Base-by-base conservation (phyloP, 1,140 invertebrate species). In the Drosophila sp. region DNA sequence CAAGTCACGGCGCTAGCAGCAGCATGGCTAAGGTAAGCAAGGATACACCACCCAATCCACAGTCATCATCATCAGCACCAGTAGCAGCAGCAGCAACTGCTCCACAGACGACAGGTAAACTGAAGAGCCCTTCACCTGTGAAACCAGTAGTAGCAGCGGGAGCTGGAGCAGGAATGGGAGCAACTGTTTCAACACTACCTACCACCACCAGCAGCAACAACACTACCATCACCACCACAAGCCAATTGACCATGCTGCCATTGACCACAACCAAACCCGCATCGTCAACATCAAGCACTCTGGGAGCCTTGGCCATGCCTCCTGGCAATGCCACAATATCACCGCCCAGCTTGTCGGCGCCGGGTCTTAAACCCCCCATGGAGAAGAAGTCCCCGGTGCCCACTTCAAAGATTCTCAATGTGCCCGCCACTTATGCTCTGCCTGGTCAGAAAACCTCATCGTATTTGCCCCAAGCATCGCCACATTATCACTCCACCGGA, bases 311-410 rank as follows among this genome's bases (percentile, higher is more conserved):
- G 55, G 61, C 62, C 2, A 29, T 35, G 33, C 57, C 41, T 3
- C 50, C 27, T 30, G 55, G 35, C 38, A 56, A 40, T 27, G 74
- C 66, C 33, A 38, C 35, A 79, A 62, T 33, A 76, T 38, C 66
- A 2, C 77, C 80, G 10, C 74, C 75, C 6, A 89, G 66, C 25
- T 90, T 80, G 55, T 70, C 73, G 0, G 67, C 78, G 5, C 61
- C 44, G 10, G 44, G 44, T 10, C 44, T 90, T 3, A 91, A 91
- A 57, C 60, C 79, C n/a, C 60, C 79, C n/a, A 85, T 89, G 79
- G 90, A 91, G 33, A 91, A 91, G 66, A 91, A 91, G 38, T 91
- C 90, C 3, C 90, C 90, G 5, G 77, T 91, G 66, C 90, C 90
- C 54, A 90, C 87, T 10, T 91, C 90, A 0, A 91, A 91, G 72